These are phyloP conservation scores for Lagenorhynchus albirostris DNA, from an alignment of 2,113 vertebrate genomes.

Conservation along the genomic window DNA sequence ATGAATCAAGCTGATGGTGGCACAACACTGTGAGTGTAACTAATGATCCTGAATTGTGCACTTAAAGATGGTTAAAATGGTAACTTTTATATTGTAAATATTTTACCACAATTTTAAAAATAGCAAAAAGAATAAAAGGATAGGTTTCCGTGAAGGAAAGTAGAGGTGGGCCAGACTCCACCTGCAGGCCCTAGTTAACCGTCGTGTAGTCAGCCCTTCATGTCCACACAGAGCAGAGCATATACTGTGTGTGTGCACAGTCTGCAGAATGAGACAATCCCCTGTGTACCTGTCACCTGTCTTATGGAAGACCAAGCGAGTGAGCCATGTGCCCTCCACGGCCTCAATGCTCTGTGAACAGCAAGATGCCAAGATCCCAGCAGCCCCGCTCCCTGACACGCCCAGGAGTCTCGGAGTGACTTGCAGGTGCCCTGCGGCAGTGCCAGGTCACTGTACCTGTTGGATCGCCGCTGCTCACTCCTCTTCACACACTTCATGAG, in stretches of 20 bases:
- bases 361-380: background rate
- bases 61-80: background rate
- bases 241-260: accelerated
- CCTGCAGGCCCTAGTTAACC: background rate
- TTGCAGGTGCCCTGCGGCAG: background rate
- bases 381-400: background rate
- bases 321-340: too few relatives aligned
- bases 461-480: conserved; percentile 78
- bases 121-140: background rate
- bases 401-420: background rate
- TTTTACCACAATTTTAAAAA: background rate
- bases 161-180: background rate
- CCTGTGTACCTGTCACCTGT: background rate
- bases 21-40: too few relatives aligned
- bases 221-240: background rate
- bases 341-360: background rate
- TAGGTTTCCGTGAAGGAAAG: too few relatives aligned
- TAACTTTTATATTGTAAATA: background rate
- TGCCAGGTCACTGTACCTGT: conserved; percentile 73
- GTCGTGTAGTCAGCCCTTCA: background rate
- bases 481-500: conserved; percentile 88
- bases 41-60: background rate
- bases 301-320: background rate
- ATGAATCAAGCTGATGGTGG: too few relatives aligned
- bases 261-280: background rate